Conservation (phyloP, 2,113 vertebrate species). For the Pithys albifrons region DNA sequence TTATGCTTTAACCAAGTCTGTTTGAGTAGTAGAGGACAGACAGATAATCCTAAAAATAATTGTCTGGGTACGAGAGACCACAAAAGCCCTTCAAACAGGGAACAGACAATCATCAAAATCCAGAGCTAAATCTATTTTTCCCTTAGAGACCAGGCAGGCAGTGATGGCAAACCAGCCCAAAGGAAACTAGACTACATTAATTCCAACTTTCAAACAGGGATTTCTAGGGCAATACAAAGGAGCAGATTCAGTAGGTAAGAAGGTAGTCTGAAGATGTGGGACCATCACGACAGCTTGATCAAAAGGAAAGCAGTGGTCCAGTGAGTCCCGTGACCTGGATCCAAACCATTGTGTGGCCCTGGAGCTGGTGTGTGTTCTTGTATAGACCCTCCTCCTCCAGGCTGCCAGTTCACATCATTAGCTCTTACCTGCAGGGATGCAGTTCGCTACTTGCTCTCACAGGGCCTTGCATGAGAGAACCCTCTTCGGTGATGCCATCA, state of each 20-base stretch:
- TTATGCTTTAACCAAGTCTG: neutral
- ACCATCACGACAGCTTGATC: neutral
- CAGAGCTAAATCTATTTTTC: neutral
- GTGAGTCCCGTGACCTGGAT: neutral
- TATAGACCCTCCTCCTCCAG: neutral
- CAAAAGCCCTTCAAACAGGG: neutral
- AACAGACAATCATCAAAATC: neutral
- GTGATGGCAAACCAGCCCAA: neutral
- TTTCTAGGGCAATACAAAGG: neutral
- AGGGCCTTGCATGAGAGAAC: neutral
- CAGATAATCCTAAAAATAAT: neutral
- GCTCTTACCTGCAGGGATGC: neutral
- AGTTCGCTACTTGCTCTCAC: neutral
- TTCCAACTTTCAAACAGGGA: rapidly evolving
- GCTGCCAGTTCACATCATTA: neutral
- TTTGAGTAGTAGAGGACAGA: neutral
- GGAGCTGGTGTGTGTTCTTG: neutral
- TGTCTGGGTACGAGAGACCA: neutral
- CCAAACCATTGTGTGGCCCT: rapidly evolving
- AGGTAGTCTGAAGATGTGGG: neutral
- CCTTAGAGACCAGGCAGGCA: neutral
- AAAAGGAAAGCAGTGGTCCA: neutral
- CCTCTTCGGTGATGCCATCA: neutral
- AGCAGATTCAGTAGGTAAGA: neutral
- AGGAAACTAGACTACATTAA: neutral